Conservation (phyloP, 2,888 invertebrate species). For the Tenodera sinensis region DNA sequence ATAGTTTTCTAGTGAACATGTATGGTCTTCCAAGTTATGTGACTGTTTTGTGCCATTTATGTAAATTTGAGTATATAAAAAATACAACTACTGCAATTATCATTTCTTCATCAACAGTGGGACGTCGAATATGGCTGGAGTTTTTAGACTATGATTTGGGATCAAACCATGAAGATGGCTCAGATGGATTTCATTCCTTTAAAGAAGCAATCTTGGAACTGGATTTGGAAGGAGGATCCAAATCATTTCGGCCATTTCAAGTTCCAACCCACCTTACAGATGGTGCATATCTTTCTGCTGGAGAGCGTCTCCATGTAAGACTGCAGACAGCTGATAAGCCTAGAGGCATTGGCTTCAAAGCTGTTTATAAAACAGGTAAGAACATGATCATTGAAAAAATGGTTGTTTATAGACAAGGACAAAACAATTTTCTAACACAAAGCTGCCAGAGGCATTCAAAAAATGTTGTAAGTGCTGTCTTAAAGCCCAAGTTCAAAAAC, state of each 20-base stretch:
- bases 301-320: constrained; percentile 59
- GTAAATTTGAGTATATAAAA: no score
- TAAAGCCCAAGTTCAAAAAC: no score
- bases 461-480: no score
- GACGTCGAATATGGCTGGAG: constrained; percentile 68
- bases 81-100: no score
- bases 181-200: constrained; percentile 18
- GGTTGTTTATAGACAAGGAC: no score
- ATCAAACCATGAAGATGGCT: constrained; percentile 36
- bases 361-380: constrained; percentile 62
- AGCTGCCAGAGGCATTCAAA: no score
- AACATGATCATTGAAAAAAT: background rate
- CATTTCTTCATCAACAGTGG: constrained; percentile 41
- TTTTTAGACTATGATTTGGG: constrained; percentile 60
- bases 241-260: constrained; percentile 56
- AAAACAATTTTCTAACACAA: no score
- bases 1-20: no score
- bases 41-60: no score
- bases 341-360: constrained; percentile 63
- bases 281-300: constrained; percentile 62
- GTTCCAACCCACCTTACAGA: constrained; percentile 56
- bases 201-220: constrained; percentile 56
- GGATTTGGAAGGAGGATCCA: constrained; percentile 51
- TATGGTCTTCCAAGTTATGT: no score
- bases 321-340: constrained; percentile 62